phyloP scores from a whole-genome alignment of 2,113 vertebrate species.

The Enhydra lutris region DNA sequence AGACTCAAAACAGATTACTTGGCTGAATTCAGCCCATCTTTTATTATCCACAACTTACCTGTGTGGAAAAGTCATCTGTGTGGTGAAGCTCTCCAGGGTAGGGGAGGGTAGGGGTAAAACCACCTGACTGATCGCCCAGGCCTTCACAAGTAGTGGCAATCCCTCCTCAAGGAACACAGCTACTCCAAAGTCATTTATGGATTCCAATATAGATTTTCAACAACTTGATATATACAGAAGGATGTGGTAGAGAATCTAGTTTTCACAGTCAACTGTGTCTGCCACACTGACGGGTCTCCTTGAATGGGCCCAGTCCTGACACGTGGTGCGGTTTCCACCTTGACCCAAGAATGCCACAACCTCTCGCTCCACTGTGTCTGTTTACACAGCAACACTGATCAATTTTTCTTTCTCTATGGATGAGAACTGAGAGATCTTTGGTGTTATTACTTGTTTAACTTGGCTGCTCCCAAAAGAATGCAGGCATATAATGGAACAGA shows the following conservation, averaged over 20 bases:
- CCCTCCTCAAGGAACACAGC: accelerated
- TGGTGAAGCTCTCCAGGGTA: neutral
- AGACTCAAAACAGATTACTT: neutral
- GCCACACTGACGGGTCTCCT: neutral
- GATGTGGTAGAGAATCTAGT: neutral
- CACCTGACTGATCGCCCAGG: neutral
- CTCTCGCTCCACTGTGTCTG: neutral
- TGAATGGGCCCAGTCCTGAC: neutral
- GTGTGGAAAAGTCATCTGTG: neutral
- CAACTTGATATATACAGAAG: neutral
- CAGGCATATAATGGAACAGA: neutral
- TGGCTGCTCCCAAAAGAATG: neutral
- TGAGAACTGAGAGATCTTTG: neutral
- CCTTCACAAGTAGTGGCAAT: neutral
- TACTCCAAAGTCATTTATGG: neutral
- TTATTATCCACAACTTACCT: neutral
- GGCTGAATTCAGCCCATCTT: neutral
- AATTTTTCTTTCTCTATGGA: neutral
- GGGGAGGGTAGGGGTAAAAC: neutral
- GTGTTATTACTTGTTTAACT: neutral
- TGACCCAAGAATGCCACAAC: neutral
- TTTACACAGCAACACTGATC: neutral
- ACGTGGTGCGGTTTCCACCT: neutral
- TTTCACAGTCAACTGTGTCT: neutral
- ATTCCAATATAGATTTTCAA: neutral